These are phyloP conservation scores for Thymelicus acteon DNA, from an alignment of 2,888 invertebrate genomes.

Conservation along the genomic window DNA sequence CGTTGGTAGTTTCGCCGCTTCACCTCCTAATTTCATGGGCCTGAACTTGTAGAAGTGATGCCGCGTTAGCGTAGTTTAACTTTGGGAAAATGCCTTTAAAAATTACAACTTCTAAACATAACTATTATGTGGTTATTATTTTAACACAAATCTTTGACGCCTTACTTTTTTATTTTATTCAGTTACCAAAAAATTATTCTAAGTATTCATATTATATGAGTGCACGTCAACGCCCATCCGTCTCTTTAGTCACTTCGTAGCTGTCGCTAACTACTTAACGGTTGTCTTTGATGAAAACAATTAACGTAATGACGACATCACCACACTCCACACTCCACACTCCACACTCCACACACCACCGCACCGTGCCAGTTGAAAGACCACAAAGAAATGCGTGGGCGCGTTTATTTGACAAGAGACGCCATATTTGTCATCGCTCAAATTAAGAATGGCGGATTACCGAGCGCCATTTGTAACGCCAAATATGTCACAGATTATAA, in stretches of 20 bases:
- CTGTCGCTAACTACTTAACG: conserved; percentile 24
- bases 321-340: no score
- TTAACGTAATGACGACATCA: conserved; percentile 10
- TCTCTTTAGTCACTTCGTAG: conserved; percentile 9
- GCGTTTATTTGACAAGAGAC: conserved; percentile 39
- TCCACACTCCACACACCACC: no score
- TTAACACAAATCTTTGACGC: no score
- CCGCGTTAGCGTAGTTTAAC: no score
- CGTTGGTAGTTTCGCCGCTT: no score
- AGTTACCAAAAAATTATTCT: not conserved
- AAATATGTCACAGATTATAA: conserved; percentile 40
- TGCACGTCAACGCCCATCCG: not conserved
- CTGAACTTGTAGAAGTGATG: no score
- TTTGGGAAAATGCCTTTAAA: no score
- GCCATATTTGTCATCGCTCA: conserved; percentile 41
- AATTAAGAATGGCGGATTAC: conserved; percentile 42
- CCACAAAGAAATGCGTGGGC: conserved; percentile 31
- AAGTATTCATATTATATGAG: not conserved
- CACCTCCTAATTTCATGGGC: no score
- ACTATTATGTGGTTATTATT: no score
- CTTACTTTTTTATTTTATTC: not conserved
- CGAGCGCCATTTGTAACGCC: conserved; percentile 35
- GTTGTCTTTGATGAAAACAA: conserved; percentile 24
- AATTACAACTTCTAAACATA: no score
- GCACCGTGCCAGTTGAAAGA: conserved; percentile 1